phyloP scores from a whole-genome alignment of 2,888 invertebrate species.

The Harmothoe impar region DNA sequence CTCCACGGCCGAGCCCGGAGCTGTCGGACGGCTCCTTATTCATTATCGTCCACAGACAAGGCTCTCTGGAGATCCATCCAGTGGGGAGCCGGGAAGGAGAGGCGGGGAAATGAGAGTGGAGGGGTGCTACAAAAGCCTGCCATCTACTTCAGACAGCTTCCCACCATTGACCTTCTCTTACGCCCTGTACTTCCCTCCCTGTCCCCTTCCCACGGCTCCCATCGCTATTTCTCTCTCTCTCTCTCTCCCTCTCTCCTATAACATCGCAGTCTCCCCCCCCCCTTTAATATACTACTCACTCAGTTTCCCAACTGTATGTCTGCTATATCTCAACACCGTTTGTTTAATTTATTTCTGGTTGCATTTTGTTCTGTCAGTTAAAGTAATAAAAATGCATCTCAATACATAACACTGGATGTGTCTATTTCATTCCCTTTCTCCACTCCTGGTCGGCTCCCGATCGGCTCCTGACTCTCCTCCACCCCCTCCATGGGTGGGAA shows the following conservation, averaged over 20 bases:
- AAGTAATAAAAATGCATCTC: no score
- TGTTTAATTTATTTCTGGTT: no score
- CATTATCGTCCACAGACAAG: slow-evolving; percentile 21
- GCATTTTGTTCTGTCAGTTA: no score
- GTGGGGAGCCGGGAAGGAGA: neutral
- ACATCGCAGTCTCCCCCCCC: no score
- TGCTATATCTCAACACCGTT: no score
- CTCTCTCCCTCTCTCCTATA: neutral
- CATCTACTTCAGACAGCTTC: neutral
- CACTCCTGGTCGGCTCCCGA: neutral
- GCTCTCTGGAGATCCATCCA: slow-evolving; percentile 40
- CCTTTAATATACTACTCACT: no score
- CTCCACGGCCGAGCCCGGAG: neutral
- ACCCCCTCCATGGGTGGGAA: no score
- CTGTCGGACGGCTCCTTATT: slow-evolving; percentile 3
- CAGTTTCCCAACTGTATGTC: no score
- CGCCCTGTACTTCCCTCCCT: neutral
- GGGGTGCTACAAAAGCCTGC: neutral
- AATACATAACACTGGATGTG: no score
- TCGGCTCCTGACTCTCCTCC: neutral
- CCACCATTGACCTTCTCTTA: neutral
- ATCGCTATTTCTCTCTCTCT: neutral
- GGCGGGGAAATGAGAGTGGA: slow-evolving; percentile 10
- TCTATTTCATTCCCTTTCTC: neutral
- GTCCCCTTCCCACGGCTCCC: neutral